phyloP scores from a whole-genome alignment of 2,888 invertebrate species.

The Lochmaea capreae region DNA sequence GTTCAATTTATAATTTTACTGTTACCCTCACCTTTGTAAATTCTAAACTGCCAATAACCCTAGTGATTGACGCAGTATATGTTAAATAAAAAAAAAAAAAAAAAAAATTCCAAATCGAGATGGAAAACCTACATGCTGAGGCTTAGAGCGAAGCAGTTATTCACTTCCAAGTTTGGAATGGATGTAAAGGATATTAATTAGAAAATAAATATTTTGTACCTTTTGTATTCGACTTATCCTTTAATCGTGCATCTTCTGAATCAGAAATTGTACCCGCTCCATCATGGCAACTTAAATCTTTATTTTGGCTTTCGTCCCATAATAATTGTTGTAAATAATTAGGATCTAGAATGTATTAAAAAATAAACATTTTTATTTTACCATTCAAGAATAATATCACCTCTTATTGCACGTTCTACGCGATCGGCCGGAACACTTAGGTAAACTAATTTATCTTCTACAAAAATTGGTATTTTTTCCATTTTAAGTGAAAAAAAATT shows the following conservation, averaged over 20 bases:
- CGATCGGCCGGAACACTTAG: conserved; percentile 4
- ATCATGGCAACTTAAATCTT: not conserved
- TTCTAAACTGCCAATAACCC: too few species aligned
- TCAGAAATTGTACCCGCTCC: not conserved
- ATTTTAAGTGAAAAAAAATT: not conserved
- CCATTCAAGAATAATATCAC: not conserved
- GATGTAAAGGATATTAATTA: not conserved
- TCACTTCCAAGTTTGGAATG: not conserved
- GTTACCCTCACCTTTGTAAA: too few species aligned
- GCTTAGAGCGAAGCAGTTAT: not conserved
- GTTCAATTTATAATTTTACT: too few species aligned
- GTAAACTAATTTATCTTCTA: not conserved
- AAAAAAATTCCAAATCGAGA: not conserved
- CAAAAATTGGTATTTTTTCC: not conserved
- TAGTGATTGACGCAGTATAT: too few species aligned
- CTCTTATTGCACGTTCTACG: not conserved
- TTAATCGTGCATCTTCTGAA: not conserved
- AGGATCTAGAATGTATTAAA: not conserved
- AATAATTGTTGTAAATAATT: not conserved
- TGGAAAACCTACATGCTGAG: not conserved
- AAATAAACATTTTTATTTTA: not conserved
- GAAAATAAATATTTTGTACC: not conserved
- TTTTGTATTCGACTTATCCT: not conserved
- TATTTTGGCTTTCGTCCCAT: not conserved
- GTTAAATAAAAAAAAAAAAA: too few species aligned